A percentile compares a stretch with the other conserved stretches of the same genome.
phyloP scores from a whole-genome alignment of 1,140 invertebrate species.

The Lutraria rhynchaena region DNA sequence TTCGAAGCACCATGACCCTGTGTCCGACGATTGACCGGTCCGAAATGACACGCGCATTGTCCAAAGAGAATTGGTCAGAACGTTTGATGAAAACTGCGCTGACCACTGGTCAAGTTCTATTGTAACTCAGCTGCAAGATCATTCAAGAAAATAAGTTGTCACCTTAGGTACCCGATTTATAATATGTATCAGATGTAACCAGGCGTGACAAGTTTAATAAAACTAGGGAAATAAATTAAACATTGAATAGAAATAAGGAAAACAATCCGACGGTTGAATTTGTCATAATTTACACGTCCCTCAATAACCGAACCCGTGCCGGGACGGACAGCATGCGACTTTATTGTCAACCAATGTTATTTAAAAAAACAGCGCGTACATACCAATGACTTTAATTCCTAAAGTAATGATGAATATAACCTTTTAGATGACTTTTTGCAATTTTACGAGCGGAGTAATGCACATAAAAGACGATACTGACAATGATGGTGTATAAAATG shows the following conservation, averaged over 20 bases:
- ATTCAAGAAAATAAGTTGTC: slow-evolving; percentile 11
- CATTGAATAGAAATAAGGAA: slow-evolving; percentile 27
- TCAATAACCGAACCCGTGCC: slow-evolving; percentile 35
- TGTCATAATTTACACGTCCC: slow-evolving; percentile 29
- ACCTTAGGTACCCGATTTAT: slow-evolving; percentile 35
- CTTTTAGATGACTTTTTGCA: slow-evolving; percentile 32
- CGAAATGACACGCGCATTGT: slow-evolving; percentile 54
- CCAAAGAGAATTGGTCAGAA: slow-evolving; percentile 45
- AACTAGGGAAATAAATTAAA: slow-evolving; percentile 51
- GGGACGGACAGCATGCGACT: slow-evolving; percentile 18
- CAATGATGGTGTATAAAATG: slow-evolving; percentile 23
- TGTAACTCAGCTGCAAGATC: slow-evolving; percentile 23
- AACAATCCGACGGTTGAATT: slow-evolving; percentile 25
- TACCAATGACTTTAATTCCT: slow-evolving; percentile 29
- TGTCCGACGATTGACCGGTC: slow-evolving; percentile 55
- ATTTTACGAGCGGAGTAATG: slow-evolving; percentile 31
- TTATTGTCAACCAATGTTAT: slow-evolving; percentile 15
- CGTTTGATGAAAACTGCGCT: slow-evolving; percentile 52
- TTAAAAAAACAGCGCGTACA: slow-evolving; percentile 17
- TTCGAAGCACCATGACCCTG: slow-evolving; percentile 42
- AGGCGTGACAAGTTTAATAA: slow-evolving; percentile 39
- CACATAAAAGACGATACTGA: slow-evolving; percentile 39
- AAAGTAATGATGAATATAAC: slow-evolving; percentile 30
- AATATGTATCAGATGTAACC: slow-evolving; percentile 42
- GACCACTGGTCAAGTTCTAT: slow-evolving; percentile 47